Evolutionary conservation across 2,888 invertebrate genomes (phyloP).

Genomic region (Ashinkailepas kermadecensis): DNA sequence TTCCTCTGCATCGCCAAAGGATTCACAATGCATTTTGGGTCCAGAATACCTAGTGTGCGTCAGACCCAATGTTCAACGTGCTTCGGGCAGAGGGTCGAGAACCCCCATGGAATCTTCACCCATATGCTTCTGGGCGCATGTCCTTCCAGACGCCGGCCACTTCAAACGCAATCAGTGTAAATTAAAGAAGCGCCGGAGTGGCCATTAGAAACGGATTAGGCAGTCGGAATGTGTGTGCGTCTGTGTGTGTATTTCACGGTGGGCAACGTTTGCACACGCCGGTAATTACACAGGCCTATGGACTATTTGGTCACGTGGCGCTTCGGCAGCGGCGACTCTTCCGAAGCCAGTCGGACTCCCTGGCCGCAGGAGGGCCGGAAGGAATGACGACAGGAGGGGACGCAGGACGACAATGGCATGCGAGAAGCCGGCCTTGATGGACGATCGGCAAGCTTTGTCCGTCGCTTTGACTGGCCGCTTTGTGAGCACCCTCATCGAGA

Average conservation of each 20-base stretch:
- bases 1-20: no score
- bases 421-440: neutral
- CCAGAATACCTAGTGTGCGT: no score
- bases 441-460: neutral
- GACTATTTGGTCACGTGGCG: neutral
- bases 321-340: neutral
- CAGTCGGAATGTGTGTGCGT: neutral
- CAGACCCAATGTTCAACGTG: no score
- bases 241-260: neutral
- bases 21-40: no score
- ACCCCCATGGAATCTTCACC: no score
- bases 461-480: neutral
- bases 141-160: neutral
- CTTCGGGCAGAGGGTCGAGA: no score
- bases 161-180: neutral
- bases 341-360: neutral
- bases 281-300: neutral
- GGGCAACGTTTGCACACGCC: slow-evolving; percentile 6
- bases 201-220: slow-evolving; percentile 9
- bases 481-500: no score
- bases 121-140: no score
- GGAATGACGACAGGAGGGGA: neutral
- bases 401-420: neutral
- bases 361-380: neutral
- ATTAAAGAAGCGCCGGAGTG: neutral